phyloP scores from a whole-genome alignment of 2,113 vertebrate genomes.

The Scomber scombrus region DNA sequence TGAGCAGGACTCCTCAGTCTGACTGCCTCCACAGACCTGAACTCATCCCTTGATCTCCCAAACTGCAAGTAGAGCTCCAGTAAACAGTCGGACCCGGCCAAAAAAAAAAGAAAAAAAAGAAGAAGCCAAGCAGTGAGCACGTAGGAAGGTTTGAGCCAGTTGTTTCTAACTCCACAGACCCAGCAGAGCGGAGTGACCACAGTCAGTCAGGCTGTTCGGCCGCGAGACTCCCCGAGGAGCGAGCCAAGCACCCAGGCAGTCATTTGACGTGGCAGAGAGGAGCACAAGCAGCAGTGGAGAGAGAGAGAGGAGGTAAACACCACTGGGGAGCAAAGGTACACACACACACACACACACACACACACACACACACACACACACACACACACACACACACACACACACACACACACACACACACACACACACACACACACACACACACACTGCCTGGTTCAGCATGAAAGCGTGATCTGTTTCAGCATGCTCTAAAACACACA shows the following conservation, averaged over 20 bases:
- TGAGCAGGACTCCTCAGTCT: slow-evolving; percentile 6
- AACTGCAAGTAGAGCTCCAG: slow-evolving; percentile 2
- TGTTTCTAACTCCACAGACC: slow-evolving; percentile 24
- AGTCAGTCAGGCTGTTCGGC: slow-evolving; percentile 50
- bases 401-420: too few relatives aligned
- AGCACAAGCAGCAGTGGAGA: slow-evolving; percentile 2
- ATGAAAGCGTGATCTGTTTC: slow-evolving; percentile 84
- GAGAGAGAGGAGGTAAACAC: slow-evolving; percentile 69
- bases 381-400: slow-evolving; percentile 37
- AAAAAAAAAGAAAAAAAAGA: not conserved
- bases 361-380: not conserved
- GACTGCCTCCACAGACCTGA: slow-evolving; percentile 1
- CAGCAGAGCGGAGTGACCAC: slow-evolving; percentile 55
- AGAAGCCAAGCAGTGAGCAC: not conserved
- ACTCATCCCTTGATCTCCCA: slow-evolving; percentile 19
- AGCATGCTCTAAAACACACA: slow-evolving; percentile 68
- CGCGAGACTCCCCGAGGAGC: slow-evolving; percentile 61
- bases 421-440: not conserved
- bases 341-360: not conserved
- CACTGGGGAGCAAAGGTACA: slow-evolving; percentile 73
- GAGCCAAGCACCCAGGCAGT: slow-evolving; percentile 61
- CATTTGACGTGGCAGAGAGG: slow-evolving; percentile 80
- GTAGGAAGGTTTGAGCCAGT: slow-evolving; percentile 1
- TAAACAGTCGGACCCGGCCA: slow-evolving; percentile 11
- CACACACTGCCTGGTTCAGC: slow-evolving; percentile 53